phyloP scores from a whole-genome alignment of 2,888 invertebrate species.

The Colostygia pectinataria region DNA sequence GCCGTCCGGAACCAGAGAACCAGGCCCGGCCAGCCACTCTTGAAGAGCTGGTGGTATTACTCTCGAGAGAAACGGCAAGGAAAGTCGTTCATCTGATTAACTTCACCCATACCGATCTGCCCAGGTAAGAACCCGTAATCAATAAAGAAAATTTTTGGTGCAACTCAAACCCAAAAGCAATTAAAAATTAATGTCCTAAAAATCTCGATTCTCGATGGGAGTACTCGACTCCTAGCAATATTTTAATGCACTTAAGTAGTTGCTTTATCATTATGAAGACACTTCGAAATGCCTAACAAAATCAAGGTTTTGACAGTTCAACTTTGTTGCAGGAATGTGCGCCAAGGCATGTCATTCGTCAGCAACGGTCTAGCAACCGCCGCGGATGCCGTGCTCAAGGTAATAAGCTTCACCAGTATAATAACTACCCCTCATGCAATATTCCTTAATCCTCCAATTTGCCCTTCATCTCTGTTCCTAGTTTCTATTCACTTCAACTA shows the following conservation, averaged over 20 bases:
- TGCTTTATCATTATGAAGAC: too few relatives aligned
- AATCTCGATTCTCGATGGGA: too few relatives aligned
- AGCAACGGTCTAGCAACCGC: conserved; percentile 83
- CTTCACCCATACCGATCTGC: conserved; percentile 85
- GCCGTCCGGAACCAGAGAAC: conserved; percentile 92
- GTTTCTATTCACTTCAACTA: too few relatives aligned
- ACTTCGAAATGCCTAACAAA: too few relatives aligned
- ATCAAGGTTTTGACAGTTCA: too few relatives aligned
- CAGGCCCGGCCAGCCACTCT: conserved; percentile 90
- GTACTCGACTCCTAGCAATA: too few relatives aligned
- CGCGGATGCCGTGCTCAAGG: conserved; percentile 86
- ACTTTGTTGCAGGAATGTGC: conserved; percentile 67
- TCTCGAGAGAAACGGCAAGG: conserved; percentile 90
- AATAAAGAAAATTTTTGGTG: too few relatives aligned
- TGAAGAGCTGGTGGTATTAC: conserved; percentile 89
- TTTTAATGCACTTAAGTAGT: too few relatives aligned
- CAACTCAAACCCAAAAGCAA: too few relatives aligned
- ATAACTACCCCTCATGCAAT: neutral
- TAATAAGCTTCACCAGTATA: conserved; percentile 41
- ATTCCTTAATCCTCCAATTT: too few relatives aligned
- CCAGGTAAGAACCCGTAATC: conserved; percentile 76
- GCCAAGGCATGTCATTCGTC: conserved; percentile 76
- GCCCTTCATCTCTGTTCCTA: too few relatives aligned
- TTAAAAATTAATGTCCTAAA: too few relatives aligned
- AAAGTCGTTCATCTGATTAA: conserved; percentile 90